A percentile compares a stretch with the other conserved stretches of the same genome.
Evolutionary conservation across 2,888 invertebrate genomes (phyloP).

Genomic region (Aspidiotus rigidus): DNA sequence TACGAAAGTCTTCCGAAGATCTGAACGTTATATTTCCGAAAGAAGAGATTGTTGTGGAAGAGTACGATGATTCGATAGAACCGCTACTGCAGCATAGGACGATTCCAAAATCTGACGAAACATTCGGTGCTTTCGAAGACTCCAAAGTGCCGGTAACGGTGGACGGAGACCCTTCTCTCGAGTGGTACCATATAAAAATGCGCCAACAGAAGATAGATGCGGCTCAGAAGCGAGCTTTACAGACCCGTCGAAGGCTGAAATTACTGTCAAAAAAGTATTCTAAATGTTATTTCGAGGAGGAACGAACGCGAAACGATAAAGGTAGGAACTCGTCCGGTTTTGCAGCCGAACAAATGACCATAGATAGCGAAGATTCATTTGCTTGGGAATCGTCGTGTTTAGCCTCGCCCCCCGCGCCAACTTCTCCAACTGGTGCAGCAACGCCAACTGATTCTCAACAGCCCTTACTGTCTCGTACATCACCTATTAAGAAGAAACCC

Average conservation of each 20-base stretch:
- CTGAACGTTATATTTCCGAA: constrained; percentile 37
- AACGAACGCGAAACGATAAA: constrained; percentile 36
- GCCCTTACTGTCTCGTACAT: constrained; percentile 10
- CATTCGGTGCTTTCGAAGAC: constrained; percentile 35
- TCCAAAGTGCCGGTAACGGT: constrained; percentile 35
- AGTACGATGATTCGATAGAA: constrained; percentile 42
- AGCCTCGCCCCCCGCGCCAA: constrained; percentile 38
- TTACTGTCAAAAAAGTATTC: constrained; percentile 39
- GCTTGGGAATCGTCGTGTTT: constrained; percentile 34
- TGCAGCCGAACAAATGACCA: constrained; percentile 41
- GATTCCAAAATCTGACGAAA: constrained; percentile 33
- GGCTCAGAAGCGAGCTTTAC: constrained; percentile 22
- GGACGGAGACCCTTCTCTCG: constrained; percentile 36
- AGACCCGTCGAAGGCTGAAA: constrained; percentile 36
- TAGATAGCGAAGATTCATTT: constrained; percentile 40
- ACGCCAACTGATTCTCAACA: constrained; percentile 24
- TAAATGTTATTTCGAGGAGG: constrained; percentile 39
- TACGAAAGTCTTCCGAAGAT: constrained; percentile 35
- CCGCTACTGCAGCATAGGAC: constrained; percentile 37
- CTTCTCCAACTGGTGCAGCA: constrained; percentile 38
- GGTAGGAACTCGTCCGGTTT: constrained; percentile 40
- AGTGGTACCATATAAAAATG: constrained; percentile 39
- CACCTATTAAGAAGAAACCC: constrained; percentile 35
- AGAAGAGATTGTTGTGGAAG: constrained; percentile 41
- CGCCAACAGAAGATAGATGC: constrained; percentile 34